Evolutionary conservation across 2,113 vertebrate species (phyloP), one percentile per base, ranked within the genome.

Genomic region (Periophthalmodon schlosseri): DNA sequence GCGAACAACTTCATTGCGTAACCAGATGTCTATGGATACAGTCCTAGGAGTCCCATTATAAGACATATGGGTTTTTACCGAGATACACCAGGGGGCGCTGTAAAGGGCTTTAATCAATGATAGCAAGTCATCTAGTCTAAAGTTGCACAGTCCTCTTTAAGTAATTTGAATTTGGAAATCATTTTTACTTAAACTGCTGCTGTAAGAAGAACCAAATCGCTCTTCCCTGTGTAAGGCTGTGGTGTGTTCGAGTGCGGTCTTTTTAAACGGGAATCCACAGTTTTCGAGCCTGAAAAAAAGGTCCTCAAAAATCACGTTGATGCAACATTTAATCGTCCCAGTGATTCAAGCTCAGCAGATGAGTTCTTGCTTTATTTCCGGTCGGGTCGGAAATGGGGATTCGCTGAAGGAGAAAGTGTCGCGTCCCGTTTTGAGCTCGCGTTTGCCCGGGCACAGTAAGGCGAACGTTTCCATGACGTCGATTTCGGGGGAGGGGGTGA

Each of bases 291-390:
- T 57, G 2, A 57, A 57, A 52, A 50, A 64, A 34, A 64, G 28
- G 28, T 64, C 28, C 61, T 61, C 58, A 61, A 61, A 44, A 61
- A 58, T 24, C 11, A 24, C 21, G 10, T 8, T n/a, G 2, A 58
- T 9, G 9, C 56, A 23, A 58, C 3, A 28, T 28, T 28, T 28
- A 28, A 28, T 28, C 28, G 28, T 28, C 28, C 20, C 9, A 13
- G 1, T 36, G 39, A 24, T 58, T 21, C 2, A 24, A 14, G 21
- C 34, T 94, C 89, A 95, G 87, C 92, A 95, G 78, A 95, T 92
- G 60, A 95, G 81, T 81, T 93, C 93, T 65, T 92, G 93, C 85
- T 94, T 86, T 20, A 95, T 94, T 72, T 95, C 93, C 0, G 91
- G 81, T 2, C 87, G 85, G 0, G 88, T 87, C 50, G 81, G 81